A percentile compares a stretch with the other conserved stretches of the same genome.
Evolutionary conservation across 2,888 invertebrate genomes (phyloP).

Genomic region (Lepidochrysops patricia): DNA sequence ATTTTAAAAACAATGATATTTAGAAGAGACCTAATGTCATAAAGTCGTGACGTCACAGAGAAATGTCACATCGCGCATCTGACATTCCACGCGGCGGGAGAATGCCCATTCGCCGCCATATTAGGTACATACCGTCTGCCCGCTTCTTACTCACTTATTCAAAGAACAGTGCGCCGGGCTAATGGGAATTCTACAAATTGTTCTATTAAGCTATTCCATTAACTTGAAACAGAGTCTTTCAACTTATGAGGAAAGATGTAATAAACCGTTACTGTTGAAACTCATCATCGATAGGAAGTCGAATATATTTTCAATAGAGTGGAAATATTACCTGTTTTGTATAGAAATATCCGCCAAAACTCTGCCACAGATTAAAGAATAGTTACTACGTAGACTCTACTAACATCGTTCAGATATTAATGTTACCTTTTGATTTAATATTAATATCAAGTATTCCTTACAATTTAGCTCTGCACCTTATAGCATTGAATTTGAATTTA

Average conservation of each 20-base stretch:
- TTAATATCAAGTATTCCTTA: too few relatives aligned
- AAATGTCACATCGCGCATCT: conserved; percentile 1
- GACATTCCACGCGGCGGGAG: background rate
- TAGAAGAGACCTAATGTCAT: too few relatives aligned
- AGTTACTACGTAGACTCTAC: too few relatives aligned
- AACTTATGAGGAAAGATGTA: background rate
- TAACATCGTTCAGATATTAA: too few relatives aligned
- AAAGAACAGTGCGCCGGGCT: background rate
- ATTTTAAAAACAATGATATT: too few relatives aligned
- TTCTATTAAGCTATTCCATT: background rate
- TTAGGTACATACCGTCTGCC: conserved; percentile 5
- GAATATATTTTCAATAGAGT: too few relatives aligned
- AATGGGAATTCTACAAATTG: conserved; percentile 3
- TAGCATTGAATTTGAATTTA: background rate
- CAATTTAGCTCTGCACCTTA: too few relatives aligned
- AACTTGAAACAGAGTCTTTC: background rate
- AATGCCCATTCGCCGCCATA: conserved; percentile 6
- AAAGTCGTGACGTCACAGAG: background rate
- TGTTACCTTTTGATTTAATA: too few relatives aligned
- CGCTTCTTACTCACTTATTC: background rate
- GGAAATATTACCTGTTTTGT: too few relatives aligned
- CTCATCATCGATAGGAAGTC: background rate
- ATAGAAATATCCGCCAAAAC: too few relatives aligned
- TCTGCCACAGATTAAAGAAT: too few relatives aligned
- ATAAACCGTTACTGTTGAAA: too few relatives aligned